phyloP scores from a whole-genome alignment of 2,113 vertebrate species.

The Ptychochromis oligacanthus region DNA sequence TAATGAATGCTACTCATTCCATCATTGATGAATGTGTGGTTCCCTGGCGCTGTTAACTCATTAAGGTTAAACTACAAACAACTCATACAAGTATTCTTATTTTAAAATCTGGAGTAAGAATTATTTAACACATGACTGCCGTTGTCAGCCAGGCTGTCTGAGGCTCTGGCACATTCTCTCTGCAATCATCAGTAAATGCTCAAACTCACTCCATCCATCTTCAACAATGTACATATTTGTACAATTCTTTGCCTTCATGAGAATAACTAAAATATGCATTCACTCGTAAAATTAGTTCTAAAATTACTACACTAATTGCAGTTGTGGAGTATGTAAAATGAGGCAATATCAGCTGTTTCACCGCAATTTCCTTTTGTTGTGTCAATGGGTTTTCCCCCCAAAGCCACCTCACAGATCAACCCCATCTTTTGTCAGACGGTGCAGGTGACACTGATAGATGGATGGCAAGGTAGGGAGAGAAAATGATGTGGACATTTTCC shows the following conservation, averaged over 20 bases:
- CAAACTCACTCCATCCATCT: neutral
- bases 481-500: neutral
- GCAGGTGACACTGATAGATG: neutral
- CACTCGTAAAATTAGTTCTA: neutral
- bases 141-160: neutral
- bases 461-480: neutral
- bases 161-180: neutral
- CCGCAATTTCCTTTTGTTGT: neutral
- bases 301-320: neutral
- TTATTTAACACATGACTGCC: neutral
- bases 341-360: neutral
- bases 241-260: neutral
- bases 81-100: neutral
- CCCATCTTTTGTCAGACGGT: neutral
- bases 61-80: conserved; percentile 19
- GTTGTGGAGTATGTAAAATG: neutral
- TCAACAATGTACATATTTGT: neutral
- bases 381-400: neutral
- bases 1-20: conserved; percentile 64
- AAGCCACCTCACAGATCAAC: neutral
- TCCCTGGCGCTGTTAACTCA: conserved; percentile 31
- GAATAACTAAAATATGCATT: neutral
- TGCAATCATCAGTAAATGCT: neutral
- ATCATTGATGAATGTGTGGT: conserved; percentile 52
- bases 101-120: conserved; percentile 5